Conservation (phyloP, 2,113 vertebrate species). For the Amblyopsis rosae region DNA sequence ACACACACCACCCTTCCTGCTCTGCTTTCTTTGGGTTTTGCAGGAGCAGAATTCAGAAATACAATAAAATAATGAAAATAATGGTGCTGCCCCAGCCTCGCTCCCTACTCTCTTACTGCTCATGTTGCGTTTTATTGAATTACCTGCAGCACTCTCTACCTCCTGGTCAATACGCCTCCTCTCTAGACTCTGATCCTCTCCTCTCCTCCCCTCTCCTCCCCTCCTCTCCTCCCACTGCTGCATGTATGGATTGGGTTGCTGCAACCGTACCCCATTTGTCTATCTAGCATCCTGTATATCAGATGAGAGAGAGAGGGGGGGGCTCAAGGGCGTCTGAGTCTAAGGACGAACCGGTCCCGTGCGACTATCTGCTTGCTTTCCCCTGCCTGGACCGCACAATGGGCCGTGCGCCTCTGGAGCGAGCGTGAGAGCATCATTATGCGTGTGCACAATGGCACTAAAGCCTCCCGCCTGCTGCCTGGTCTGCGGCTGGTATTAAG, state of each 20-base stretch:
- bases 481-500: conserved; percentile 54
- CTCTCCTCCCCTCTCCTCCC: conserved; percentile 1
- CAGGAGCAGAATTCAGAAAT: background rate
- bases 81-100: conserved; percentile 1
- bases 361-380: conserved; percentile 54
- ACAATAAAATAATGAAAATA: background rate
- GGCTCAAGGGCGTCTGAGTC: conserved; percentile 62
- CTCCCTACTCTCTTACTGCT: conserved; percentile 26
- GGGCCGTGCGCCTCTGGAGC: background rate
- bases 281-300: conserved; percentile 63
- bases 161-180: conserved; percentile 62
- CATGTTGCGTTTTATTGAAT: conserved; percentile 66
- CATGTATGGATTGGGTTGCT: conserved; percentile 65
- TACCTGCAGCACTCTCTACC: conserved; percentile 62
- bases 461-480: conserved; percentile 44
- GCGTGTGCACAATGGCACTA: conserved; percentile 49
- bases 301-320: conserved; percentile 41
- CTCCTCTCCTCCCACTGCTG: conserved; percentile 36
- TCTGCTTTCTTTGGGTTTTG: conserved; percentile 24
- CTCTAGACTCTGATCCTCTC: conserved; percentile 25
- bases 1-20: background rate
- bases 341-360: conserved; percentile 52
- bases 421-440: conserved; percentile 12
- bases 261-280: conserved; percentile 61
- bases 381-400: conserved; percentile 36